phyloP scores from a whole-genome alignment of 2,113 vertebrate genomes.

The Lophius piscatorius region DNA sequence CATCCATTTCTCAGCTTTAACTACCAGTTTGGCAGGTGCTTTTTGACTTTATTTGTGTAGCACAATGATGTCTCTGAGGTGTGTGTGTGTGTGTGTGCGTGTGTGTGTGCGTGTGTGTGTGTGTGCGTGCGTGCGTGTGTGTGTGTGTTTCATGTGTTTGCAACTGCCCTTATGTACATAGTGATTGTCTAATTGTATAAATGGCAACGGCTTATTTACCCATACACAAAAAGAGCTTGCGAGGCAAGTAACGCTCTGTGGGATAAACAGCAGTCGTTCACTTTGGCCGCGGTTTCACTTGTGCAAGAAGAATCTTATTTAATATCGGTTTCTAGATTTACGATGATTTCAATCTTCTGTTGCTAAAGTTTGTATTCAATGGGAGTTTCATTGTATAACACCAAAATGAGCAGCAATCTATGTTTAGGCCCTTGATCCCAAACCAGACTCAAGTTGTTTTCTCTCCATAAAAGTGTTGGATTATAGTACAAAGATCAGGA shows the following conservation, averaged over 20 bases:
- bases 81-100: background rate
- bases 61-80: background rate
- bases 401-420: too few species aligned
- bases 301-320: too few species aligned
- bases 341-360: background rate
- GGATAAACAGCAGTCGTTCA: too few species aligned
- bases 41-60: slow-evolving; percentile 44
- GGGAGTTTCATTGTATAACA: too few species aligned
- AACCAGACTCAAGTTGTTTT: background rate
- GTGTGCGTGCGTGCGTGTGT: slow-evolving; percentile 1
- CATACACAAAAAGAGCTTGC: slow-evolving; percentile 38
- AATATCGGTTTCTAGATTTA: background rate
- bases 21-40: slow-evolving; percentile 46
- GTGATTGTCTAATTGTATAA: slow-evolving; percentile 14
- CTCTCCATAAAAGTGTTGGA: background rate
- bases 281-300: too few species aligned
- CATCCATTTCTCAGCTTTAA: slow-evolving; percentile 26
- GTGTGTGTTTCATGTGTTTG: background rate
- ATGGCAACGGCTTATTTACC: slow-evolving; percentile 28
- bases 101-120: slow-evolving; percentile 11
- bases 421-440: too few species aligned
- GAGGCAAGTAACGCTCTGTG: slow-evolving; percentile 9
- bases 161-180: background rate
- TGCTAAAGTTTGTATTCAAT: too few species aligned
- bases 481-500: background rate